These are phyloP conservation scores for Rhagonycha lutea DNA, from an alignment of 2,888 invertebrate genomes.

Conservation along the genomic window DNA sequence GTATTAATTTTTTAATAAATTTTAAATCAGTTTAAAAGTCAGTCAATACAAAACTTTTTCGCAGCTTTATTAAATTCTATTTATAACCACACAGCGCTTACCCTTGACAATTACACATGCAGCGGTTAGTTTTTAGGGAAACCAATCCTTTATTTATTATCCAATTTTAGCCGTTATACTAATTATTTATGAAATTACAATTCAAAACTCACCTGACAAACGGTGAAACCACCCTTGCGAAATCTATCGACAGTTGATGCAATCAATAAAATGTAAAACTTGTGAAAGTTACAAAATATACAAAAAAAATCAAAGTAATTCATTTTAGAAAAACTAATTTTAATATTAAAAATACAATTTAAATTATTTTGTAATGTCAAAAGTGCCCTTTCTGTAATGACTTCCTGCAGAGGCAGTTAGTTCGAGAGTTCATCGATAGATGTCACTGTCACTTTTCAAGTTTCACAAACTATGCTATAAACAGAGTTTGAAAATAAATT, in stretches of 20 bases:
- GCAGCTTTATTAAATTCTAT: background rate
- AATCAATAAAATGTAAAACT: background rate
- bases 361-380: background rate
- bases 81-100: background rate
- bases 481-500: conserved; percentile 37
- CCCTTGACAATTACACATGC: background rate
- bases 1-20: no score
- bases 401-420: background rate
- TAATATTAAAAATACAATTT: background rate
- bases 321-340: background rate
- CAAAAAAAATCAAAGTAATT: background rate
- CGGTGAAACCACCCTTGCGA: background rate
- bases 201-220: no score
- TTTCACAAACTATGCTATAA: conserved; percentile 26
- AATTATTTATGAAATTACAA: background rate
- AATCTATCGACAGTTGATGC: background rate
- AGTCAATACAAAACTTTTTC: no score
- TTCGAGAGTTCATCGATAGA: background rate
- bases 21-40: no score
- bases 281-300: background rate
- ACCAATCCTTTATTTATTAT: background rate
- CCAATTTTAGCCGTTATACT: background rate
- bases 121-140: background rate
- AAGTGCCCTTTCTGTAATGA: background rate
- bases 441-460: background rate